A percentile compares a stretch with the other conserved stretches of the same genome.
Conservation (phyloP, 2,888 invertebrate genomes). For the Desoria tigrina region DNA sequence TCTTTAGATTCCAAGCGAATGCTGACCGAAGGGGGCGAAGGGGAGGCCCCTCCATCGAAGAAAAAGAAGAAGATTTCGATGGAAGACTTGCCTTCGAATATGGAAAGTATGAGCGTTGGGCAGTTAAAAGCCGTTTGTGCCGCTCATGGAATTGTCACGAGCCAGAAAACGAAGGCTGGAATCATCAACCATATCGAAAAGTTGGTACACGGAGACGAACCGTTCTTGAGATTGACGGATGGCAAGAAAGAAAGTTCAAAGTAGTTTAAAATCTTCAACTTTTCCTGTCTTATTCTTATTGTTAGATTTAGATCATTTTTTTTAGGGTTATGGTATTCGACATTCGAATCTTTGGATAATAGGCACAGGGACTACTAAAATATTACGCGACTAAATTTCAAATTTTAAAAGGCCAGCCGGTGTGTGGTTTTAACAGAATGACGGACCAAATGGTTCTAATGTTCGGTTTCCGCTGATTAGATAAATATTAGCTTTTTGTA, state of each 20-base stretch:
- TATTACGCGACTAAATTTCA: too few species aligned
- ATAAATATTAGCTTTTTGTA: too few species aligned
- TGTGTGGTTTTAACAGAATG: too few species aligned
- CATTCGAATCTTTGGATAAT: too few species aligned
- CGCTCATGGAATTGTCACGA: slow-evolving; percentile 14
- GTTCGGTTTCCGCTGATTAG: too few species aligned
- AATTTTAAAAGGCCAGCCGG: too few species aligned
- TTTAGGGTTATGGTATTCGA: too few species aligned
- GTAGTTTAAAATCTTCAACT: too few species aligned
- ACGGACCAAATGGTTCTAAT: too few species aligned
- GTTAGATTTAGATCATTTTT: too few species aligned
- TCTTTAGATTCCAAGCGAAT: slow-evolving; percentile 17
- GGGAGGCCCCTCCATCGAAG: neutral
- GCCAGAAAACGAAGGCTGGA: slow-evolving; percentile 3
- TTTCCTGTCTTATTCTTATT: neutral
- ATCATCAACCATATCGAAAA: slow-evolving; percentile 21
- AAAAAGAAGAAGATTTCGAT: slow-evolving; percentile 15
- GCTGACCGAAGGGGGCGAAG: slow-evolving; percentile 13
- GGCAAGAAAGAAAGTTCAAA: slow-evolving; percentile 21
- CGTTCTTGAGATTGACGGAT: slow-evolving; percentile 16
- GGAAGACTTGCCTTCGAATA: slow-evolving; percentile 22
- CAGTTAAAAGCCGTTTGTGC: slow-evolving; percentile 23
- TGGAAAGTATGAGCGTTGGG: slow-evolving; percentile 25
- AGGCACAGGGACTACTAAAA: too few species aligned
- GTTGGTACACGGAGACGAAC: slow-evolving; percentile 6